Evolutionary conservation across 2,888 invertebrate genomes (phyloP), one percentile per base, ranked within the genome.

Genomic region (Torymus aiolomorphi): DNA sequence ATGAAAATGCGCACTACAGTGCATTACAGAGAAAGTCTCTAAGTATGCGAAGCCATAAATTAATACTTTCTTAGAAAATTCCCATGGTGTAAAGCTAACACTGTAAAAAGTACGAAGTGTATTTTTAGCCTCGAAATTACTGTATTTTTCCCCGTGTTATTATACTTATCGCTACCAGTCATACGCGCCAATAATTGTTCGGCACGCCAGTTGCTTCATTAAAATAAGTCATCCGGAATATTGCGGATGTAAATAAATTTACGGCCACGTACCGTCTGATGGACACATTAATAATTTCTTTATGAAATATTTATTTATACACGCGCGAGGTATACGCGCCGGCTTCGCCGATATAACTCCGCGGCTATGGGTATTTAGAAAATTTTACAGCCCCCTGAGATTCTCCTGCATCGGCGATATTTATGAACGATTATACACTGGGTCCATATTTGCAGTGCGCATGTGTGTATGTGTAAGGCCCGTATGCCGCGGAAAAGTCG

Each of bases 291-390:
- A 80, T 75, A 65, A 80, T 63, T 57, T 18, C 62, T 73, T 71
- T 62, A 71, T 73, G 52, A 80, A 76, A 78, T 70, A 74, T 78
- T 77, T 77, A 77, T 80, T 74, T 66, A 57, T 49, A 61, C 18
- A 51, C 61, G 57, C 56, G 57, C 54, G 12, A n/a, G 14, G 57
- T 69, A 61, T 18, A 51, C 61, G 57, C 56, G 51, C 54, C 4
- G n/a, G 16, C 52, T 63, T 76, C 70, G 52, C 76, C 67, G 69
- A 49, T 66, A 31, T 70, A 74, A 80, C 49, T 77, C 54, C 51
- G 57, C 11, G 13, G 10, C 24, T 62, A 66, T 54, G 65, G 51
- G 57, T 42, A 65, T 74, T 77, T 74, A 31, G 56, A 77, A 66
- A 77, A 77, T 78, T 71, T 75, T 70, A 81, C 56, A 67, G 69